Percentiles rank a stretch among this genome's conserved stretches.
Conservation (phyloP, 1,140 invertebrate species). For the Drosophila serrata region DNA sequence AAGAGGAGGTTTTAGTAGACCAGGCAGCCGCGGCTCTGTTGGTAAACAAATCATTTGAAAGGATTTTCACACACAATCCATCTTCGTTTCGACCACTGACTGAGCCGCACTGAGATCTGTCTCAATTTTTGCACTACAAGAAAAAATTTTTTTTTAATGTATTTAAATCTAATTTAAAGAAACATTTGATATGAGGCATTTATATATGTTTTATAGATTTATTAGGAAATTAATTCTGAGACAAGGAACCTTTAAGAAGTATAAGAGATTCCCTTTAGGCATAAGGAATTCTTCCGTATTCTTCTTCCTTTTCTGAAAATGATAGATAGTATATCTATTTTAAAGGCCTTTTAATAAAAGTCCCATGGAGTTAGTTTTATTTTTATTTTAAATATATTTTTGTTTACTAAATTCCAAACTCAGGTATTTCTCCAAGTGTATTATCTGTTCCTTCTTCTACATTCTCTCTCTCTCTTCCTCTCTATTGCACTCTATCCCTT, state of each 20-base stretch:
- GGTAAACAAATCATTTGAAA: slow-evolving; percentile 84
- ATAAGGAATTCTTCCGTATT: background rate
- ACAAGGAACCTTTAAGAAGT: background rate
- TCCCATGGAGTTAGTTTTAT: background rate
- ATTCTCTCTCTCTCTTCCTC: background rate
- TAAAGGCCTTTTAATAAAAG: background rate
- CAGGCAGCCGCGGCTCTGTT: slow-evolving; percentile 65
- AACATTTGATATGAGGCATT: background rate
- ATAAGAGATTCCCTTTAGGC: background rate
- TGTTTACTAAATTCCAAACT: background rate
- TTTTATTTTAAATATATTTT: background rate
- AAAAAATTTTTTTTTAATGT: background rate
- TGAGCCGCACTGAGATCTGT: slow-evolving; percentile 41
- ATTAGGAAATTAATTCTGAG: background rate
- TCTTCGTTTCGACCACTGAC: slow-evolving; percentile 64
- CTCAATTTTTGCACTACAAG: slow-evolving; percentile 24
- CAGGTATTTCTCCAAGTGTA: background rate
- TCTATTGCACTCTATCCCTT: slow-evolving; percentile 17
- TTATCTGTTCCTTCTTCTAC: background rate
- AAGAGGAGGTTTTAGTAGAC: slow-evolving; percentile 29
- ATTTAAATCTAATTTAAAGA: background rate
- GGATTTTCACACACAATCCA: slow-evolving; percentile 84
- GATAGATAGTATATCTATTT: background rate
- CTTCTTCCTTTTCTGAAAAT: background rate
- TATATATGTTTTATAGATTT: background rate